Percentiles rank a stretch among this genome's conserved stretches.
phyloP scores from a whole-genome alignment of 1,140 invertebrate species.

The Batillaria attramentaria region DNA sequence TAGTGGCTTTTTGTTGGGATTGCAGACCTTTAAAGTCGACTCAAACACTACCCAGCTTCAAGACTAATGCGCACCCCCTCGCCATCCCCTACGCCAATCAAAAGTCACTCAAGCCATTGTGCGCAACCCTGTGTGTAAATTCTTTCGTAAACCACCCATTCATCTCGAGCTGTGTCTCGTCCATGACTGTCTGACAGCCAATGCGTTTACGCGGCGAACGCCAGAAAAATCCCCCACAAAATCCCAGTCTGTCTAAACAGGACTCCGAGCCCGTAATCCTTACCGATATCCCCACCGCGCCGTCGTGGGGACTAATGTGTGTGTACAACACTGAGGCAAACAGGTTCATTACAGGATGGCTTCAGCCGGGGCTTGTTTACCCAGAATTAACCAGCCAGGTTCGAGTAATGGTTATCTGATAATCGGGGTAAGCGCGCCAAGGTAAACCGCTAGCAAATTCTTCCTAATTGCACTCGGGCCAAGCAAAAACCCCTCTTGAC shows the following conservation, averaged over 20 bases:
- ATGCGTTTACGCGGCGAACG: too few relatives aligned
- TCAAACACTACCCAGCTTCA: too few relatives aligned
- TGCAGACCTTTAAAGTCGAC: too few relatives aligned
- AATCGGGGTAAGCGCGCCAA: background rate
- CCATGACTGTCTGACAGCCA: too few relatives aligned
- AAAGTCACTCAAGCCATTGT: too few relatives aligned
- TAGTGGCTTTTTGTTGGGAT: too few relatives aligned
- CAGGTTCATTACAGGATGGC: background rate
- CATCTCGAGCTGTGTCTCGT: too few relatives aligned
- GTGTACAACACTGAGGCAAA: slow-evolving; percentile 2
- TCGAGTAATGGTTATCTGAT: background rate
- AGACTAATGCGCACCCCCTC: too few relatives aligned
- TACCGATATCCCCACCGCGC: background rate
- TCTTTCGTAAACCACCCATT: too few relatives aligned
- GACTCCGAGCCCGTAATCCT: background rate
- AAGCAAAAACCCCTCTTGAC: background rate
- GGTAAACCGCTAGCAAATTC: background rate
- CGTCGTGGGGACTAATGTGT: background rate
- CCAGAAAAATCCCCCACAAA: background rate
- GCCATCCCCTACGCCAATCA: too few relatives aligned
- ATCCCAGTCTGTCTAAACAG: background rate
- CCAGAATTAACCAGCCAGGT: background rate
- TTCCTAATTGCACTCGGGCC: background rate
- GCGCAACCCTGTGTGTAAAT: too few relatives aligned
- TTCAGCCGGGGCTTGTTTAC: background rate